Conservation (phyloP, 2,888 invertebrate genomes). For the Microctonus aethiopoides region DNA sequence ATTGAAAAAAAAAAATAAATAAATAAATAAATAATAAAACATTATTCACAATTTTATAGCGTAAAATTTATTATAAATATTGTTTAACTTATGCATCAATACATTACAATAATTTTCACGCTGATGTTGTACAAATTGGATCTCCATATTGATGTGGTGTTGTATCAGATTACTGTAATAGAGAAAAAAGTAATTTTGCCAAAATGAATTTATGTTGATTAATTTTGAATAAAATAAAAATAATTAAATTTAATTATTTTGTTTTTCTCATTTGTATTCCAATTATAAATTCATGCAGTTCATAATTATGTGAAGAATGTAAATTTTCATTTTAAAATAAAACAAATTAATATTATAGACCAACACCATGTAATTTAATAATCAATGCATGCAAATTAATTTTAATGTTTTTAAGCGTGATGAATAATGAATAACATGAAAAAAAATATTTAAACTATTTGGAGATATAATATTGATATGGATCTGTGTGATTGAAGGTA, state of each 20-base stretch:
- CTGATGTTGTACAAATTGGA: slow-evolving; percentile 50
- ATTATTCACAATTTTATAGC: slow-evolving; percentile 45
- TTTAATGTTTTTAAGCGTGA: background rate
- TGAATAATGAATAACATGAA: background rate
- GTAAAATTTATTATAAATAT: slow-evolving; percentile 58
- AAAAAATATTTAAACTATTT: background rate
- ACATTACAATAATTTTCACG: slow-evolving; percentile 60
- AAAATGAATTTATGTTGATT: slow-evolving; percentile 29
- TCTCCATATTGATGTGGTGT: slow-evolving; percentile 52
- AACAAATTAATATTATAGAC: background rate
- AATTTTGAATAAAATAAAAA: no score
- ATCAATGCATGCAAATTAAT: background rate
- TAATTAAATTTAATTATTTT: no score
- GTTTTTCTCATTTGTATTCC: background rate
- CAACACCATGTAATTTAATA: background rate
- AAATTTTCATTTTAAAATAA: background rate
- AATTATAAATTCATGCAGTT: background rate
- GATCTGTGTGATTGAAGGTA: background rate
- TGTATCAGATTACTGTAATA: slow-evolving; percentile 57
- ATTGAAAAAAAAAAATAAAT: background rate
- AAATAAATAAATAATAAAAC: background rate
- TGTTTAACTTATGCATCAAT: slow-evolving; percentile 42
- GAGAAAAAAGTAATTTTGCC: slow-evolving; percentile 45
- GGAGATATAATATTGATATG: background rate
- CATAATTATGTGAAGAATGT: no score